Conservation (phyloP, 2,113 vertebrate genomes). For the Ia io region DNA sequence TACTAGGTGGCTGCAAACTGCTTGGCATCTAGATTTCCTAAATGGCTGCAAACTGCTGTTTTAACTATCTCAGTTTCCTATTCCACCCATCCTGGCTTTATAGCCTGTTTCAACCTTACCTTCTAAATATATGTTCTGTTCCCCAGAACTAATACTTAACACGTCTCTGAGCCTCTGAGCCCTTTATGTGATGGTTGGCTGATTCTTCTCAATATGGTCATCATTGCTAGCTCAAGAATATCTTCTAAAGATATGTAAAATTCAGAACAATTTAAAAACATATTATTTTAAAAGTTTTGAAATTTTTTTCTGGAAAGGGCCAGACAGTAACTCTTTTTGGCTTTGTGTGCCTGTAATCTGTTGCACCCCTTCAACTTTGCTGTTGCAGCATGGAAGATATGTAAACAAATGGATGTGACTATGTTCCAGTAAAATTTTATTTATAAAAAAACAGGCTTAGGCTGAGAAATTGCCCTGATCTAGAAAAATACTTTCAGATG, state of each 20-base stretch:
- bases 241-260: background rate
- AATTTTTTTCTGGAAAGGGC: background rate
- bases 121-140: background rate
- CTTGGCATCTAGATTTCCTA: background rate
- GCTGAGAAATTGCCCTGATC: background rate
- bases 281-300: background rate
- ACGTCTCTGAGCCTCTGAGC: background rate
- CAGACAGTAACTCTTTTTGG: slow-evolving; percentile 16
- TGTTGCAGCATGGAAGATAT: background rate
- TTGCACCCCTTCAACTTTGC: background rate
- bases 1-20: background rate
- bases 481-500: slow-evolving; percentile 10
- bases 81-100: background rate
- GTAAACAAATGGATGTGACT: background rate
- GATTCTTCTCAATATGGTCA: slow-evolving; percentile 4
- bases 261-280: background rate
- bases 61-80: background rate
- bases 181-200: background rate
- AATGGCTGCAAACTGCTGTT: background rate
- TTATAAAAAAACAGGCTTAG: background rate
- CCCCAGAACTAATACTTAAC: background rate
- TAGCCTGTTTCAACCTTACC: background rate
- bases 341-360: background rate
- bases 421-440: background rate
- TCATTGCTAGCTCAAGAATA: background rate